phyloP scores from a whole-genome alignment of 2,797 vertebrate species.

The Gymnocypris eckloni region DNA sequence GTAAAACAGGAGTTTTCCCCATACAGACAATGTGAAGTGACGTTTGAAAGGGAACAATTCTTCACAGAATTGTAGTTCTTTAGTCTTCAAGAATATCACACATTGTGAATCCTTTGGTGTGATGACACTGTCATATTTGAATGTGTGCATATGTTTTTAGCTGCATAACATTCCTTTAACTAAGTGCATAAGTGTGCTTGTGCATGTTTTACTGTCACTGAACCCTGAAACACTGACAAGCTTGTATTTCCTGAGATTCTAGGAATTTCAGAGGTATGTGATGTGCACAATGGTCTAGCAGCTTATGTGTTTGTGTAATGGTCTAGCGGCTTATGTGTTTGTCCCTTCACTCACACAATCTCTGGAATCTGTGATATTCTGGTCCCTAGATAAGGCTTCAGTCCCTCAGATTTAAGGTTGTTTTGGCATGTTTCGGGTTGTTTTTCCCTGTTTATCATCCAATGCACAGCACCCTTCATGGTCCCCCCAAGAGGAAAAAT shows the following conservation, averaged over 20 bases:
- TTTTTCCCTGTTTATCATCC: not conserved
- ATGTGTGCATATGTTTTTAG: not conserved
- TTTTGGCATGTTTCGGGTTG: not conserved
- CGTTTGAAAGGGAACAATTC: not conserved
- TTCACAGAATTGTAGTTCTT: not conserved
- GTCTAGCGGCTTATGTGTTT: not conserved
- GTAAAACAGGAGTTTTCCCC: too few relatives aligned
- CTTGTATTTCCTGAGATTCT: not conserved
- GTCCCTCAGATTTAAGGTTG: not conserved
- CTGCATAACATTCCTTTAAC: not conserved
- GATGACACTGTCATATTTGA: too few relatives aligned
- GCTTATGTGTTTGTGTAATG: not conserved
- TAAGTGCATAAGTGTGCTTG: not conserved
- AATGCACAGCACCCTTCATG: not conserved
- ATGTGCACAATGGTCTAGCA: not conserved
- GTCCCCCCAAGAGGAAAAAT: not conserved
- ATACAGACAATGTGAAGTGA: too few relatives aligned
- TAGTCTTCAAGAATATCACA: not conserved
- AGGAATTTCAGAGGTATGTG: conserved; percentile 7
- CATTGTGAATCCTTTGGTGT: not conserved
- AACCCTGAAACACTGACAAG: not conserved
- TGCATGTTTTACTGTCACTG: not conserved
- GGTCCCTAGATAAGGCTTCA: not conserved
- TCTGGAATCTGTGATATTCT: not conserved
- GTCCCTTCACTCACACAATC: not conserved